Evolutionary conservation across 2,888 invertebrate species (phyloP).

Genomic region (Pinctada fucata): DNA sequence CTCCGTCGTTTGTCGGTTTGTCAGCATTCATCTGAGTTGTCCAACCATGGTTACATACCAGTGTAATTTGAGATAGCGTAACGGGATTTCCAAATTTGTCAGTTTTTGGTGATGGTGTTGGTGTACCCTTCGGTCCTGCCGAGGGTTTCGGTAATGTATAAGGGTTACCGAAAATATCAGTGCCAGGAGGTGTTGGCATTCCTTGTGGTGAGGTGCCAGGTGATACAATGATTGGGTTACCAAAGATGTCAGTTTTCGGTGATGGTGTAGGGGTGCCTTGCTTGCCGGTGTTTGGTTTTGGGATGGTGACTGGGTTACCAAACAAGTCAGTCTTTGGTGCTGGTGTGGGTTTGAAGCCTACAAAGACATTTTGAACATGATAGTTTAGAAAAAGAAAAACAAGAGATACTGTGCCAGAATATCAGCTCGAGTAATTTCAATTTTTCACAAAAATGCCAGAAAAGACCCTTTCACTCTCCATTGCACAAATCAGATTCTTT

Average conservation of each 20-base stretch:
- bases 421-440: no score
- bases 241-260: conserved; percentile 20
- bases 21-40: conserved; percentile 57
- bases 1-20: conserved; percentile 49
- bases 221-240: neutral
- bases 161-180: conserved; percentile 32
- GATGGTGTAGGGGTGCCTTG: conserved; percentile 11
- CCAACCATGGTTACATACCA: conserved; percentile 62
- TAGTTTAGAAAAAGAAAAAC: no score
- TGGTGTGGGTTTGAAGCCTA: conserved; percentile 33
- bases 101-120: conserved; percentile 37
- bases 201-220: conserved; percentile 15
- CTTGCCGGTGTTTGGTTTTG: conserved; percentile 24
- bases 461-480: no score
- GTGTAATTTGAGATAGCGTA: conserved; percentile 13
- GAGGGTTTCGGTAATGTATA: conserved; percentile 43
- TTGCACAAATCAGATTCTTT: no score
- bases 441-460: no score
- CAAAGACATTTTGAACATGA: no score
- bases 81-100: conserved; percentile 11
- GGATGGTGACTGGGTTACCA: conserved; percentile 77
- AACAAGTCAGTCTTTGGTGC: conserved; percentile 65
- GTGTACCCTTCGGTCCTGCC: conserved; percentile 45
- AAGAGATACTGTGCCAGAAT: no score
- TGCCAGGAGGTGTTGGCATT: conserved; percentile 34